Conservation (phyloP, 53 echinoderm and acorn worm genomes). For the Temnopleurus reevesii region DNA sequence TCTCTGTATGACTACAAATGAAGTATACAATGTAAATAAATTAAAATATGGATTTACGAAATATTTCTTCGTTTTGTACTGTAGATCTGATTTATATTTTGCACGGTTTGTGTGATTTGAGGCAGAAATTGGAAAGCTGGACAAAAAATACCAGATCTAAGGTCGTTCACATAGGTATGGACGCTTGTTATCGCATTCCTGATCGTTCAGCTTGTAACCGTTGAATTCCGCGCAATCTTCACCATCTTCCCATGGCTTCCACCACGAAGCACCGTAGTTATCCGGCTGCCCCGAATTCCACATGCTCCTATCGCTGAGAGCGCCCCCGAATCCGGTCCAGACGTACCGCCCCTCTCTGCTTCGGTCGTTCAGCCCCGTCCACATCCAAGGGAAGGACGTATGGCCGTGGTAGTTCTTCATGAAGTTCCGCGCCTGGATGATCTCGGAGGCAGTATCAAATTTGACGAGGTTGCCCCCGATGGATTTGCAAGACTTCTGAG, state of each 20-base stretch:
- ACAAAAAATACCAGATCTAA: no score
- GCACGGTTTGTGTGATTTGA: no score
- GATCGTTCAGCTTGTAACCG: constrained; percentile 6
- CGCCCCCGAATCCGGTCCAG: constrained; percentile 30
- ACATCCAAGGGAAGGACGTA: neutral
- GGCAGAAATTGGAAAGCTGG: no score
- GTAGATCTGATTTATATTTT: no score
- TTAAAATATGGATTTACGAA: no score
- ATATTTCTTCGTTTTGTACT: no score
- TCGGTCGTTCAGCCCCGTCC: constrained; percentile 35
- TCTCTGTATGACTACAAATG: no score
- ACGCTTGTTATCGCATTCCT: neutral
- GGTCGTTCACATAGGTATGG: constrained; percentile 36
- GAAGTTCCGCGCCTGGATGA: neutral
- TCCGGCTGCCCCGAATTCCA: constrained; percentile 9
- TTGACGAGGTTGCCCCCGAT: neutral
- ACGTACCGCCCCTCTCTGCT: constrained; percentile 9
- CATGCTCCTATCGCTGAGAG: neutral
- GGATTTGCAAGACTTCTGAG: neutral
- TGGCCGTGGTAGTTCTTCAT: neutral
- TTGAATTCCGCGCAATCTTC: constrained; percentile 42
- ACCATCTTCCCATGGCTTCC: neutral
- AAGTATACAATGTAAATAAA: no score
- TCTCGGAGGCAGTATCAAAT: neutral
- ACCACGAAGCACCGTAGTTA: neutral